These are phyloP conservation scores for Corbicula japonica DNA, from an alignment of 2,888 invertebrate species.

Conservation along the genomic window DNA sequence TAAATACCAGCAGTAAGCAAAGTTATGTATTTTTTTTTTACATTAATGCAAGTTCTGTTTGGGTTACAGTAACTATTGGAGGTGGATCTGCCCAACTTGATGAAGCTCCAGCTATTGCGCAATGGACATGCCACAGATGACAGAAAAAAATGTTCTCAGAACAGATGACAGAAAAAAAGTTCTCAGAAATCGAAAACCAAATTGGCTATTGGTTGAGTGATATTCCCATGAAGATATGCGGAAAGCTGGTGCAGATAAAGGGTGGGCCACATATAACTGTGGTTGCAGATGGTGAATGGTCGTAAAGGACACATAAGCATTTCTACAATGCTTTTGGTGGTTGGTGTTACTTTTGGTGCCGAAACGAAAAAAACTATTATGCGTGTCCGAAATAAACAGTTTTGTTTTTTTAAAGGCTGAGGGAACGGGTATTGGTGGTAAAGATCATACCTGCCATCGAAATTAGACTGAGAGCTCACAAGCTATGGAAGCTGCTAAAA, in stretches of 20 bases:
- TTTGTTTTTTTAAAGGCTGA: conserved; percentile 37
- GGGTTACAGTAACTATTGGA: conserved; percentile 33
- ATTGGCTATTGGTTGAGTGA: conserved; percentile 39
- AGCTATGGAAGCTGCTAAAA: conserved; percentile 55
- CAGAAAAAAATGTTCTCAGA: no score
- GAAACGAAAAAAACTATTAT: conserved; percentile 30
- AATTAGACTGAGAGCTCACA: conserved; percentile 55
- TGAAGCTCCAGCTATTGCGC: conserved; percentile 28
- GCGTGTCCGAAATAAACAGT: conserved; percentile 40
- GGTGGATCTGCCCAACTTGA: conserved; percentile 21
- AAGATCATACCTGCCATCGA: conserved; percentile 44
- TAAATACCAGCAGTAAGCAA: neutral
- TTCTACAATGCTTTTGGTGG: conserved; percentile 45
- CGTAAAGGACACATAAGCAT: conserved; percentile 48
- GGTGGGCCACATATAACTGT: conserved; percentile 47
- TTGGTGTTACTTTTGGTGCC: conserved; percentile 40
- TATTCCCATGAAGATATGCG: conserved; percentile 33
- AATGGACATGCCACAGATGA: conserved; percentile 28
- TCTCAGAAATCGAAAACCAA: conserved; percentile 22
- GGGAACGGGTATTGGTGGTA: neutral
- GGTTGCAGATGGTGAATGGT: conserved; percentile 50
- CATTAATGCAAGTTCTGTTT: conserved; percentile 36
- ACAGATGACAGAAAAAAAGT: conserved; percentile 24
- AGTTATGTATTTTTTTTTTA: neutral
- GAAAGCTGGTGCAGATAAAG: conserved; percentile 42